Conservation (phyloP, 2,113 vertebrate species). For the Mirounga angustirostris region DNA sequence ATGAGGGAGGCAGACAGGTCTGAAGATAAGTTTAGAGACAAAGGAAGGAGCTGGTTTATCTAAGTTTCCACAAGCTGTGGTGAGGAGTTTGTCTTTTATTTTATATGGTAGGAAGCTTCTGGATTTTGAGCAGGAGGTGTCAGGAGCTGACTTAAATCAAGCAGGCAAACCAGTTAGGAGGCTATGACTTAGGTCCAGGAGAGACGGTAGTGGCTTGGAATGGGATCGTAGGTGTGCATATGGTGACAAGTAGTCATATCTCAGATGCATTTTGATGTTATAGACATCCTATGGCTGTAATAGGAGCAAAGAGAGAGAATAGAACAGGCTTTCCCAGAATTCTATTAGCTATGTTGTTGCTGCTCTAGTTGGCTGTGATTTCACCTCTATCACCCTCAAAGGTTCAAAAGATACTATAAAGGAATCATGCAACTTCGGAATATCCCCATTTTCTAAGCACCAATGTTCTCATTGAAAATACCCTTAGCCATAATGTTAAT, state of each 20-base stretch:
- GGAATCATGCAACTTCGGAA: background rate
- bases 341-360: background rate
- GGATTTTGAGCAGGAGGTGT: background rate
- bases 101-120: background rate
- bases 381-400: background rate
- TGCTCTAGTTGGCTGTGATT: background rate
- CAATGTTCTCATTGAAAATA: slow-evolving; percentile 2
- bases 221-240: background rate
- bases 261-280: background rate
- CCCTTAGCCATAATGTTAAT: background rate
- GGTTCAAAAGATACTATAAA: background rate
- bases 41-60: background rate
- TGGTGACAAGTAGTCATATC: background rate
- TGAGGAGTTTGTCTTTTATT: background rate
- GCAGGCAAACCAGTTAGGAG: background rate
- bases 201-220: background rate
- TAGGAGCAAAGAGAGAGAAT: background rate
- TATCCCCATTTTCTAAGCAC: background rate
- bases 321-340: background rate
- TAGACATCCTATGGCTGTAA: background rate
- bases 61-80: background rate
- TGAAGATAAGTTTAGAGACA: background rate
- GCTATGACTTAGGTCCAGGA: background rate
- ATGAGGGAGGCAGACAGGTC: background rate
- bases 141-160: background rate